Evolutionary conservation across 2,113 vertebrate species (phyloP).

Genomic region (Arvicanthis niloticus): DNA sequence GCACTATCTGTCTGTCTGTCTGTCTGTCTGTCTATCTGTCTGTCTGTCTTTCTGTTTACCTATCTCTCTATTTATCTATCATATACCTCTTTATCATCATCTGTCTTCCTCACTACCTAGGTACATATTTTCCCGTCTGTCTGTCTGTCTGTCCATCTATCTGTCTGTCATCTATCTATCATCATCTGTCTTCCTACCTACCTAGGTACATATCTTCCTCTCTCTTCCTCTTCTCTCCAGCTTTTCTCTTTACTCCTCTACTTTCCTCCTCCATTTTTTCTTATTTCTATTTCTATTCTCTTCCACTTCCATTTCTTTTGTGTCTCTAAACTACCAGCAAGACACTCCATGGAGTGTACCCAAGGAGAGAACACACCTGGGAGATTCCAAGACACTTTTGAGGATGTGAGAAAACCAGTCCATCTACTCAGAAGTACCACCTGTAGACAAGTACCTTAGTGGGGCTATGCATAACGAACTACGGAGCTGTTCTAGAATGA

Average conservation of each 20-base stretch:
- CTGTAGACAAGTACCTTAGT: background rate
- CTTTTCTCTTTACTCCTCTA: background rate
- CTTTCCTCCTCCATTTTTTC: too few relatives aligned
- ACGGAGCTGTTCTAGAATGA: background rate
- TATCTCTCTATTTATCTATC: background rate
- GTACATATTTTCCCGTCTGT: background rate
- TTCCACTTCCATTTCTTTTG: background rate
- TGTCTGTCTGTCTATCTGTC: background rate
- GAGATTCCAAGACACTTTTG: background rate
- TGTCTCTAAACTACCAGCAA: background rate
- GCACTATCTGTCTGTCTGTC: background rate
- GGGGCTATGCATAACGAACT: background rate
- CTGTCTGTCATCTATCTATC: background rate
- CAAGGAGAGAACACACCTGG: background rate
- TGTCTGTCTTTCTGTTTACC: background rate
- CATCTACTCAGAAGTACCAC: background rate
- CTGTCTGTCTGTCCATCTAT: too few relatives aligned
- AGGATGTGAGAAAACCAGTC: background rate
- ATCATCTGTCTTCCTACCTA: too few relatives aligned
- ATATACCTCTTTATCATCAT: background rate
- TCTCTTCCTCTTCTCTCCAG: background rate
- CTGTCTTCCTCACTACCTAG: background rate
- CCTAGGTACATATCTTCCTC: background rate
- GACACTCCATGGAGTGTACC: background rate
- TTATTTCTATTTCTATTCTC: background rate